phyloP scores from a whole-genome alignment of 2,113 vertebrate species.

The Poeciliopsis retropinna region DNA sequence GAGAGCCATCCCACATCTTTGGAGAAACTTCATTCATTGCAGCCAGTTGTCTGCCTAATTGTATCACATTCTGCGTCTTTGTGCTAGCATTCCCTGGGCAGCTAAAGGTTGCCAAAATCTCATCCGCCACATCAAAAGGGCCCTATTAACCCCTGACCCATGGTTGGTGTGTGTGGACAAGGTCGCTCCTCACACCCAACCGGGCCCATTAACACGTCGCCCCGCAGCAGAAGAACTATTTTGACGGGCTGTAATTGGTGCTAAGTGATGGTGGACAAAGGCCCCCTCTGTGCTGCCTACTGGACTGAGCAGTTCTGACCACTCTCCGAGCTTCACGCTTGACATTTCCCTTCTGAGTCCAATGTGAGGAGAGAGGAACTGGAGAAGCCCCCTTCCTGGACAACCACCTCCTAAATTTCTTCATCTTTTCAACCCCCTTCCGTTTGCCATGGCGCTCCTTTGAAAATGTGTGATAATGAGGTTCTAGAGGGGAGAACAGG shows the following conservation, averaged over 20 bases:
- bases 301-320: conserved; percentile 72
- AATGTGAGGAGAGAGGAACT: conserved; percentile 72
- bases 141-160: conserved; percentile 94
- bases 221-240: conserved; percentile 91
- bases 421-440: conserved; percentile 53
- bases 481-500: conserved; percentile 70
- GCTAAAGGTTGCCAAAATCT: conserved; percentile 92
- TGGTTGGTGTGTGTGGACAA: conserved; percentile 87
- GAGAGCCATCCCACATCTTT: conserved; percentile 81
- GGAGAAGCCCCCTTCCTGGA: conserved; percentile 68
- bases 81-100: conserved; percentile 81
- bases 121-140: conserved; percentile 90
- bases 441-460: conserved; percentile 65
- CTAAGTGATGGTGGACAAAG: conserved; percentile 92
- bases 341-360: conserved; percentile 76
- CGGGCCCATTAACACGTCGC: conserved; percentile 93
- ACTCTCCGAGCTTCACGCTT: conserved; percentile 72
- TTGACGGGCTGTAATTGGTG: conserved; percentile 93
- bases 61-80: conserved; percentile 95
- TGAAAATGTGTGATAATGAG: conserved; percentile 83
- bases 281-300: conserved; percentile 80
- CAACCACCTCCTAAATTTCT: conserved; percentile 63
- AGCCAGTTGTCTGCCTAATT: conserved; percentile 90
- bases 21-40: conserved; percentile 78
- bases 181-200: conserved; percentile 94